phyloP scores from a whole-genome alignment of 1,140 invertebrate genomes.

The Zaprionus ornatus region DNA sequence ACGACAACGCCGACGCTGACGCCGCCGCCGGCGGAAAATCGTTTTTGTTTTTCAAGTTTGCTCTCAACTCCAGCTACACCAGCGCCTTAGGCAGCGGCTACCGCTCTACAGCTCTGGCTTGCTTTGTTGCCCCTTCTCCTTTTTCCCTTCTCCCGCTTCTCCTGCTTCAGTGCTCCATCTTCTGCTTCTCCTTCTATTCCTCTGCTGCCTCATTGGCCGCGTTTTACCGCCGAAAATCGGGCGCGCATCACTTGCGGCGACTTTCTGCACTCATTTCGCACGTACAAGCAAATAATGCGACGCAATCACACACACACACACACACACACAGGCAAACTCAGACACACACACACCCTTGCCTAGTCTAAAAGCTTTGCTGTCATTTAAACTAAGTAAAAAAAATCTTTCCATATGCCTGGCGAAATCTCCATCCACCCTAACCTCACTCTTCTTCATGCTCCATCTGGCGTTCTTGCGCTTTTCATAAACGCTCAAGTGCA shows the following conservation, averaged over 20 bases:
- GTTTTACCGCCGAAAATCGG: conserved; percentile 43
- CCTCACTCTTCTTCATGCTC: not conserved
- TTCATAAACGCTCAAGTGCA: conserved; percentile 5
- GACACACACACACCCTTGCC: not conserved
- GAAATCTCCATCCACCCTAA: not conserved
- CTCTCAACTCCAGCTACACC: conserved; percentile 21
- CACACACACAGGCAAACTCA: not conserved
- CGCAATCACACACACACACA: conserved; percentile 3
- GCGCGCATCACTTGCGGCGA: conserved; percentile 66
- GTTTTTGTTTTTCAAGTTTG: conserved; percentile 73
- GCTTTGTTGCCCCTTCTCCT: not conserved
- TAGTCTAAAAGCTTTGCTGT: conserved; percentile 16
- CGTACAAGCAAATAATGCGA: conserved; percentile 51
- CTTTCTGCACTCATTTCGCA: conserved; percentile 79
- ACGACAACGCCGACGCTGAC: conserved; percentile 14
- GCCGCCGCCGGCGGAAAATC: conserved; percentile 64
- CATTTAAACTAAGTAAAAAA: conserved; percentile 2
- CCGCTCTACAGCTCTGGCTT: not conserved
- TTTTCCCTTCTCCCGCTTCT: too few species aligned
- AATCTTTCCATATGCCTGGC: not conserved
- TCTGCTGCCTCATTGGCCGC: not conserved
- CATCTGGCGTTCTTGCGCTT: not conserved
- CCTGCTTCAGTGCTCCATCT: too few species aligned
- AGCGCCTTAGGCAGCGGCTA: not conserved
- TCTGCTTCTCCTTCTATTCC: not conserved